Percentiles rank a stretch among this genome's conserved stretches.
Conservation (phyloP, 1,140 invertebrate species). For the Ostrea edulis region DNA sequence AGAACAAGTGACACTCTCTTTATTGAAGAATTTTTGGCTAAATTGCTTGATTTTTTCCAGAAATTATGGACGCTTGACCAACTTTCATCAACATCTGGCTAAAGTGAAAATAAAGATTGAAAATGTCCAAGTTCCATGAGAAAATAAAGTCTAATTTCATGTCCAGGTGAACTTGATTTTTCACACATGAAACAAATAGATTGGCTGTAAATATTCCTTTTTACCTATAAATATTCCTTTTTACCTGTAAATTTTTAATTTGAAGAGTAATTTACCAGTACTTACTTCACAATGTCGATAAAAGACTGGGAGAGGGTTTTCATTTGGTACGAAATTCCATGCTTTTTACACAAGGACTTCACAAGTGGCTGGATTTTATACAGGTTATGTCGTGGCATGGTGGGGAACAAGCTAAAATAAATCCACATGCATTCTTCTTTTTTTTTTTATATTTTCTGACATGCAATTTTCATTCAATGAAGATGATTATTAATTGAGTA, state of each 20-base stretch:
- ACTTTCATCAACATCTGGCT: too few relatives aligned
- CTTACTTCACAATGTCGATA: slow-evolving; percentile 77
- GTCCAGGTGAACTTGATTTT: background rate
- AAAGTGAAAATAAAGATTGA: background rate
- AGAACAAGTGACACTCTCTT: too few relatives aligned
- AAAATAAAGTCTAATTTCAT: background rate
- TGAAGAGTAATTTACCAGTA: too few relatives aligned
- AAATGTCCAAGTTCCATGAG: background rate
- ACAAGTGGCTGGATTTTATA: slow-evolving; percentile 77
- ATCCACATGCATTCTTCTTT: slow-evolving; percentile 15
- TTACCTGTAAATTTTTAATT: too few relatives aligned
- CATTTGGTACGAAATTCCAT: slow-evolving; percentile 73
- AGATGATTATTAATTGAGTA: too few relatives aligned
- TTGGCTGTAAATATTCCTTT: background rate
- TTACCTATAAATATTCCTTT: background rate
- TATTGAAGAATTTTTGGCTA: too few relatives aligned
- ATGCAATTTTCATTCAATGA: background rate
- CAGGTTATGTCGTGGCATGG: slow-evolving; percentile 79
- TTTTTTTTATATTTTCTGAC: background rate
- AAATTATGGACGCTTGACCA: too few relatives aligned
- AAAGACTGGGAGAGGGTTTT: slow-evolving; percentile 76
- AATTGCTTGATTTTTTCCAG: too few relatives aligned
- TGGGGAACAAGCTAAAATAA: slow-evolving; percentile 77
- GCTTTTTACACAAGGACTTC: slow-evolving; percentile 76
- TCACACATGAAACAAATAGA: background rate